phyloP scores from a whole-genome alignment of 2,888 invertebrate genomes.

The Apotomis capreana region DNA sequence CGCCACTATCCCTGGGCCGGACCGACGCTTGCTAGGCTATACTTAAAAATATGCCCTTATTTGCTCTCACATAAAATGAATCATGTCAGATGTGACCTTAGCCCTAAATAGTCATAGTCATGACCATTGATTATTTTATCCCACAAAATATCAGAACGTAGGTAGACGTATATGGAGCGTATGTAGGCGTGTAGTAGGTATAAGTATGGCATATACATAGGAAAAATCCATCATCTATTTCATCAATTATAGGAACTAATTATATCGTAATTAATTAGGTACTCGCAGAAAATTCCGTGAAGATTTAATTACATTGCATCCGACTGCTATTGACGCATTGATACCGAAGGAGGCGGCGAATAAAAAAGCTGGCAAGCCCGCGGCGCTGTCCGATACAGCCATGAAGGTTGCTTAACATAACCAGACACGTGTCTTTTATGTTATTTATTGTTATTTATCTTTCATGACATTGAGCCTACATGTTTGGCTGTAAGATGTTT shows the following conservation, averaged over 20 bases:
- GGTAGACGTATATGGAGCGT: not conserved
- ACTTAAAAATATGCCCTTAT: no score
- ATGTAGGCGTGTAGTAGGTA: not conserved
- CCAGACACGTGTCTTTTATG: constrained; percentile 11
- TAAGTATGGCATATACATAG: not conserved
- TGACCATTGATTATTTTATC: no score
- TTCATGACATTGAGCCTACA: constrained; percentile 7
- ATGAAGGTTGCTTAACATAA: constrained; percentile 12
- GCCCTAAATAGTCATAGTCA: no score
- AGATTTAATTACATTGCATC: constrained; percentile 31
- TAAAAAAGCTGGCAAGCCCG: constrained; percentile 31
- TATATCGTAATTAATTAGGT: constrained; percentile 9
- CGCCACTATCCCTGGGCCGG: no score
- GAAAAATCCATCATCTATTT: not conserved
- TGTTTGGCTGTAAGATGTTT: not conserved
- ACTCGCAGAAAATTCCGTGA: not conserved
- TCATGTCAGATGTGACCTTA: no score
- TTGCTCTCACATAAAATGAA: no score
- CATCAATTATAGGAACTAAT: not conserved
- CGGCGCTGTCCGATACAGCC: constrained; percentile 37
- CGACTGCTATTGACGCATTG: constrained; percentile 53
- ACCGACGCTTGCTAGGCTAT: no score
- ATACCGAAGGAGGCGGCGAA: constrained; percentile 47
- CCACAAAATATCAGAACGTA: not conserved
- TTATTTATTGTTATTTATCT: constrained; percentile 19